Conservation (phyloP, 2,113 vertebrate genomes). For the Chaenogobius annularis region DNA sequence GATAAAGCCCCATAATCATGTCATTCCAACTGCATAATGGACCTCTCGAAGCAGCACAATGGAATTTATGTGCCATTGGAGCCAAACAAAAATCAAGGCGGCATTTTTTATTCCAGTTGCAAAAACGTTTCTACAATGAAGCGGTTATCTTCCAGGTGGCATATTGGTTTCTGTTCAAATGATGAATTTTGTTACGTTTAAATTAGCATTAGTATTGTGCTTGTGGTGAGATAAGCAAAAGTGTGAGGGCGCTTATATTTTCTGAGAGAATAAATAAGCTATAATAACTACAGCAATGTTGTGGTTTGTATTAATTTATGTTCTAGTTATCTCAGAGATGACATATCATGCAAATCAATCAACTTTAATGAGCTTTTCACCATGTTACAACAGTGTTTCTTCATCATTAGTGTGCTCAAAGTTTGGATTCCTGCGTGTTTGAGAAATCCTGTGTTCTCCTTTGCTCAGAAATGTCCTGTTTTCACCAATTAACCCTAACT, state of each 20-base stretch:
- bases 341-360: too few species aligned
- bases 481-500: too few species aligned
- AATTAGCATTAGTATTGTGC: neutral
- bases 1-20: conserved; percentile 20
- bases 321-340: too few species aligned
- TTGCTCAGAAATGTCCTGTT: too few species aligned
- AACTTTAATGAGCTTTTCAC: too few species aligned
- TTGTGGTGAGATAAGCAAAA: neutral
- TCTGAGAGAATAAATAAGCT: too few species aligned
- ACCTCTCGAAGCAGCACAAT: conserved; percentile 40
- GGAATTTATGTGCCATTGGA: neutral
- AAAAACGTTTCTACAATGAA: neutral
- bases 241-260: neutral
- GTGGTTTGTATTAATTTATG: too few species aligned
- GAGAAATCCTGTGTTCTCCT: too few species aligned
- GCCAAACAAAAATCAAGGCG: neutral
- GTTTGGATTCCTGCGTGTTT: too few species aligned
- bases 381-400: too few species aligned
- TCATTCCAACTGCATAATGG: conserved; percentile 37
- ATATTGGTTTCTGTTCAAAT: neutral
- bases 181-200: neutral
- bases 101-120: neutral
- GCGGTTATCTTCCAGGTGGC: neutral
- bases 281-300: too few species aligned
- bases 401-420: too few species aligned